Evolutionary conservation across 2,888 invertebrate genomes (phyloP).

Genomic region (Adelognathus sp.): DNA sequence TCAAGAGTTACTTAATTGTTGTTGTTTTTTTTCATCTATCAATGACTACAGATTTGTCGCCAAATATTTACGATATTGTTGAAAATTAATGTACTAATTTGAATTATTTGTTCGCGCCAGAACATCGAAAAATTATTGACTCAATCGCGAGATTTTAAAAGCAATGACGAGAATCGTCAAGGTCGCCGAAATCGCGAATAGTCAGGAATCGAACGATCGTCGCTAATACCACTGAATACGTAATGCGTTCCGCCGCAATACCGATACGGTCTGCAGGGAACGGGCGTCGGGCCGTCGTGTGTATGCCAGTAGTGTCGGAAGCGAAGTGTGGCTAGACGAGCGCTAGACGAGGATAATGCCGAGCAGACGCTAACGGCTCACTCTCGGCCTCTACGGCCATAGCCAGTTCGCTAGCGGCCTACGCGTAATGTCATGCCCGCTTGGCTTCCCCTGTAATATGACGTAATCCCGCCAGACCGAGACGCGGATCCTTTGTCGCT

Average conservation of each 20-base stretch:
- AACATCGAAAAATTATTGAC: too few species aligned
- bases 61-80: too few species aligned
- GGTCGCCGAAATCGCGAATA: not conserved
- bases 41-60: too few species aligned
- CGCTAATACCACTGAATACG: not conserved
- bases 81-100: too few species aligned
- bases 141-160: too few species aligned
- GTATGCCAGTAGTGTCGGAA: slow-evolving; percentile 57
- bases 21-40: too few species aligned
- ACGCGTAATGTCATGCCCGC: slow-evolving; percentile 55
- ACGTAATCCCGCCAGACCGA: slow-evolving; percentile 70
- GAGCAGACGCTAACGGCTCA: slow-evolving; percentile 41
- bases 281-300: slow-evolving; percentile 36
- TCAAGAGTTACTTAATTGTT: too few species aligned
- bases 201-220: not conserved
- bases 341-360: slow-evolving; percentile 75
- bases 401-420: slow-evolving; percentile 6
- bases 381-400: too few species aligned
- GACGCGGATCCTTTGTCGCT: slow-evolving; percentile 63
- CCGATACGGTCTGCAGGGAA: not conserved
- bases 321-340: slow-evolving; percentile 76
- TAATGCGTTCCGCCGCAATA: not conserved
- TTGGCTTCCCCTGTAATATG: slow-evolving; percentile 61
- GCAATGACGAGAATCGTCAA: not conserved
- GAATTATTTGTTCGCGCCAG: too few species aligned